Base-by-base conservation (phyloP, 2,113 vertebrate genomes). In the Equus przewalskii region DNA sequence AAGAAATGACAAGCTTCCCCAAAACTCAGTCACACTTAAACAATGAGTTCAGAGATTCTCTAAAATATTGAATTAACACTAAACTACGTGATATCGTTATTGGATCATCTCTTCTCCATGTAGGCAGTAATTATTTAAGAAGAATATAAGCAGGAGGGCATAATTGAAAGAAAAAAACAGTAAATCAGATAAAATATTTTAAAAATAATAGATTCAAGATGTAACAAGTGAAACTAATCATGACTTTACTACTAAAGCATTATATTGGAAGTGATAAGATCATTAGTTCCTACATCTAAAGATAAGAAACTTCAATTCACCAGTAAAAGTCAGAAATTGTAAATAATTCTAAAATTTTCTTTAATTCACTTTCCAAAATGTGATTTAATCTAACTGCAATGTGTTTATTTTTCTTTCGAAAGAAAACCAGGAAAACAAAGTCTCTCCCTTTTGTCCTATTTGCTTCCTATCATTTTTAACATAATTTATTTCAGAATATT, bases 121-220 rank as follows among this genome's bases (percentile, higher is more conserved):
- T 33, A 90, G 2, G 51, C 19, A 93, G 49, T 87, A 92, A 79
- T 76, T 85, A 91, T 86, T 97, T 86, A 78, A 86, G 30, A 60
- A 93, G 18, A 91, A 93, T 21, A 67, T 65, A 89, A 95, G 15
- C 9, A 95, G 30, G 36, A 93, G 2, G 13, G 72, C 13, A 6
- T 33, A 70, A 56, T 6, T n/a, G 11, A 97, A 69, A 89, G 62
- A 67, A 49, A 89, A 81, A 62, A 85, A 73, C 6, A 41, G 1
- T 3, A 41, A 94, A 65, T 89, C 14, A 87, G 8, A 83, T 69
- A 44, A 82, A 93, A 44, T 87, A 94, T 79, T 90, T 79, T 56
- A 75, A 69, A 82, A 73, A 12, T 65, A 78, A 88, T 58, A 21
- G 2, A 41, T 46, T 65, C 62, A 76, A 30, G 36, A 70, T 3